These are phyloP conservation scores for Xyrauchen texanus DNA, from an alignment of 2,113 vertebrate genomes.

Conservation along the genomic window DNA sequence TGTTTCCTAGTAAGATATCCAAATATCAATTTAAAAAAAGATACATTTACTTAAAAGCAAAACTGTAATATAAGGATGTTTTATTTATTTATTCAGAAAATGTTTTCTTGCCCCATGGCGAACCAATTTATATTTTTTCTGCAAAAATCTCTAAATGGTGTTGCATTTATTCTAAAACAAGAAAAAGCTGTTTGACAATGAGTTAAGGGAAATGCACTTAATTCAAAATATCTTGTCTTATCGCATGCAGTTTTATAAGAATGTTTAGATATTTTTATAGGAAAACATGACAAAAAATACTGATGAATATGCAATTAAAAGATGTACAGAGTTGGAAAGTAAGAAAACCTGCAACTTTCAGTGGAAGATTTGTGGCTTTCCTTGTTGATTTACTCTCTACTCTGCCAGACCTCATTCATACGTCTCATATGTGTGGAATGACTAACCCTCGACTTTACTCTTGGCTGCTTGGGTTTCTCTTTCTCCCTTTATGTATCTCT, in stretches of 20 bases:
- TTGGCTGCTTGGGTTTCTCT: neutral
- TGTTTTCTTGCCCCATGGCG: no score
- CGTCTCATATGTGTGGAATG: neutral
- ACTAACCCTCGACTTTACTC: slow-evolving; percentile 25
- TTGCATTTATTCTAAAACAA: no score
- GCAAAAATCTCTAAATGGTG: no score
- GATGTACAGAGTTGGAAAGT: slow-evolving; percentile 9
- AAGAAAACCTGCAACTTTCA: slow-evolving; percentile 46
- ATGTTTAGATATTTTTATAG: no score
- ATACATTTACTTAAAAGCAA: neutral
- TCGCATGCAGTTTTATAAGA: no score
- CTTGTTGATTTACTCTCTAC: slow-evolving; percentile 18
- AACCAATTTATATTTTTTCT: no score
- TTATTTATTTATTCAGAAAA: no score
- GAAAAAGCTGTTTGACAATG: no score
- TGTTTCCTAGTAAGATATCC: neutral
- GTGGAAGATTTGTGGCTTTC: slow-evolving; percentile 18
- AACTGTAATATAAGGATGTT: neutral
- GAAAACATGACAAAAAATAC: no score
- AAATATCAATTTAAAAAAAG: no score
- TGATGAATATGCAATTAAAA: neutral
- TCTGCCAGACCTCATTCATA: slow-evolving; percentile 23
- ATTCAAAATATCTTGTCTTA: no score
- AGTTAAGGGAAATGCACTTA: no score
- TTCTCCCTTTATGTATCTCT: neutral